Base-by-base conservation (phyloP, 2,888 invertebrate genomes). In the Tortrix viridana region DNA sequence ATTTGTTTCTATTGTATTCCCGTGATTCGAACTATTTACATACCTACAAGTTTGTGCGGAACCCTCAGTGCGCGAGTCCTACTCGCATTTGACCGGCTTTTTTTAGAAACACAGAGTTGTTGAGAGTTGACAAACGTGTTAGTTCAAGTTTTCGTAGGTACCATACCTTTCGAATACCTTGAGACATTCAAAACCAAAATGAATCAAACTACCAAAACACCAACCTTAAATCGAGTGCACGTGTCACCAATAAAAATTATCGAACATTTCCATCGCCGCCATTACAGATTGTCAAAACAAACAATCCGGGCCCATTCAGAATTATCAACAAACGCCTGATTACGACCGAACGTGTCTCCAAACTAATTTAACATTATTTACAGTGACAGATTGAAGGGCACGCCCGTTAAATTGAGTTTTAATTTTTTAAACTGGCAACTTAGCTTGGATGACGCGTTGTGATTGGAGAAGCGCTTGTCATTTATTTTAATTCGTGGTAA, bases 401-500 rank as follows among this genome's bases (percentile, higher is more conserved):
- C 77, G 80, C 82, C 82, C 82, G 77, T 82, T 84, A 82, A 84
- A 88, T 86, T 81, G 88, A 74, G 85, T 87, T 87, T 87, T 87
- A 86, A 90, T 88, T 86, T 89, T 88, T 90, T 89, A 88, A 88
- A 88, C 86, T 86, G 88, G 84, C 85, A 86, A 86, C 86, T 84
- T 80, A 23, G 54, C 9, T 80, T 71, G 72, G 67, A 69, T 66
- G 60, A 52, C 48, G 56, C 70, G 67, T 77, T 70, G 79, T 75
- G 81, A 86, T 86, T 86, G 85, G 85, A 77, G 81, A 82, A 82
- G 80, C 81, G 86, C 84, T 75, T 82, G 89, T 89, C 91, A 91
- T 91, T 89, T 89, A 89, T 89, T 91, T 89, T 89, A 91, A 91
- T 91, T 89, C 83, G 41, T 32, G 32, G 56, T 53, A 37, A 50